These are phyloP conservation scores for Prunella strophiata DNA, from an alignment of 2,797 vertebrate species.

Conservation along the genomic window DNA sequence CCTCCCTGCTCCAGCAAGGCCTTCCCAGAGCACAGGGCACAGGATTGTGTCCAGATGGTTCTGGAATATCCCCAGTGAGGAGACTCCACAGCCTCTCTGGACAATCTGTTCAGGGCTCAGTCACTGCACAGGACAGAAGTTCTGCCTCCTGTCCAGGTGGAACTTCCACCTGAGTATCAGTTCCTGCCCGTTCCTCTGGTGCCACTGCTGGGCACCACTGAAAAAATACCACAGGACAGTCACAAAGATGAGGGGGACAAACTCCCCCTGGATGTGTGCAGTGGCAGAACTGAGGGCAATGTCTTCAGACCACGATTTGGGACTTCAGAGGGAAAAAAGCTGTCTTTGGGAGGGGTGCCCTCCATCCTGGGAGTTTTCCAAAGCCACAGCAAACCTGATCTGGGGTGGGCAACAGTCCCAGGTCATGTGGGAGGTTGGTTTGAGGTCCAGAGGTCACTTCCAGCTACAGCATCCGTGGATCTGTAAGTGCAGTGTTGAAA, in stretches of 20 bases:
- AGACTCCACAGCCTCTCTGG: not conserved
- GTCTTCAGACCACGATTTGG: not conserved
- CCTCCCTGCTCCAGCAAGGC: not conserved
- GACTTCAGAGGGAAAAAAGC: not conserved
- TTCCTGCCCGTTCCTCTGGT: not conserved
- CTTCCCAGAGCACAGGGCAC: not conserved
- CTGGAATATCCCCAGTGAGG: not conserved
- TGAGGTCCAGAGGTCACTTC: not conserved
- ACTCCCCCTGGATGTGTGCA: not conserved
- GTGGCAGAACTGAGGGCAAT: not conserved
- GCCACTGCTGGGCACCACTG: not conserved
- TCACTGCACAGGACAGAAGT: not conserved
- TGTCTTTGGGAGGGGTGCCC: not conserved
- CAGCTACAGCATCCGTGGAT: not conserved
- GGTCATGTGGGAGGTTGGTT: not conserved
- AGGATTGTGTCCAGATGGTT: not conserved
- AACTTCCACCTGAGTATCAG: not conserved
- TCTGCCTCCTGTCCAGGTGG: not conserved
- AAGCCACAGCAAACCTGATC: not conserved
- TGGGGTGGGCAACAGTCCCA: not conserved
- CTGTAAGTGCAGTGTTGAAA: not conserved
- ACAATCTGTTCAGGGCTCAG: accelerated
- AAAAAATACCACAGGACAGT: not conserved
- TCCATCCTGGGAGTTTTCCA: not conserved
- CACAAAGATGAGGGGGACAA: not conserved